These are phyloP conservation scores for Amphimallon solstitiale DNA, from an alignment of 2,888 invertebrate species.

Conservation along the genomic window DNA sequence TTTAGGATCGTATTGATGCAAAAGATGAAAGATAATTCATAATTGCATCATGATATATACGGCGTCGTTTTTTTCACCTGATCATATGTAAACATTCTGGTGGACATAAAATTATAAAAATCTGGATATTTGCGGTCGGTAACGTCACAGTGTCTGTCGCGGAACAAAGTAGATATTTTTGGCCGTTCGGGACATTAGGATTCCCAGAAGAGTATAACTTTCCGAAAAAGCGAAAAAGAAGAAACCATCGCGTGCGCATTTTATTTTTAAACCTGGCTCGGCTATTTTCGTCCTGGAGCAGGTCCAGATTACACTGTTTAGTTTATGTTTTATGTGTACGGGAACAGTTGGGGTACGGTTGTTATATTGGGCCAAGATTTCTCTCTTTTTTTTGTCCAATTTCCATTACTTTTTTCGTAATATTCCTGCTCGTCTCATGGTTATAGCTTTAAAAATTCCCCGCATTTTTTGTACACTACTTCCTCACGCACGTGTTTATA, in stretches of 20 bases:
- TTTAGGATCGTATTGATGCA: no score
- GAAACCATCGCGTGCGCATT: slow-evolving; percentile 12
- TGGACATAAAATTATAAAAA: slow-evolving; percentile 20
- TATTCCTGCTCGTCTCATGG: background rate
- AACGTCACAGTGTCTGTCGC: slow-evolving; percentile 28
- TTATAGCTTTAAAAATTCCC: slow-evolving; percentile 2
- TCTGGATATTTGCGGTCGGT: slow-evolving; percentile 10
- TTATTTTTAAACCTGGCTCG: slow-evolving; percentile 27
- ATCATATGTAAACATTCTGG: background rate
- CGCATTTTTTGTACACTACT: background rate
- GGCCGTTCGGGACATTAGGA: slow-evolving; percentile 7
- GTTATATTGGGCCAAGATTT: slow-evolving; percentile 12
- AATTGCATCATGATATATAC: no score
- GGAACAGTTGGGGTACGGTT: slow-evolving; percentile 15
- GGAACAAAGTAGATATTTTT: slow-evolving; percentile 10
- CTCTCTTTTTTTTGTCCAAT: background rate
- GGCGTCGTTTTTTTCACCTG: no score
- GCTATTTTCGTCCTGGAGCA: slow-evolving; percentile 31
- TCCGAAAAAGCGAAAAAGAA: slow-evolving; percentile 25
- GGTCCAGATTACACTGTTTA: slow-evolving; percentile 28
- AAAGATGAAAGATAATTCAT: no score
- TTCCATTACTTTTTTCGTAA: background rate
- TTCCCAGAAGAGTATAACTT: slow-evolving; percentile 21
- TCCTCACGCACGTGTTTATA: background rate
- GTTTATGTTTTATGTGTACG: slow-evolving; percentile 31